These are phyloP conservation scores for Isaurus tuberculatus DNA, from an alignment of 92 coral and sea anemone genomes.

Conservation along the genomic window DNA sequence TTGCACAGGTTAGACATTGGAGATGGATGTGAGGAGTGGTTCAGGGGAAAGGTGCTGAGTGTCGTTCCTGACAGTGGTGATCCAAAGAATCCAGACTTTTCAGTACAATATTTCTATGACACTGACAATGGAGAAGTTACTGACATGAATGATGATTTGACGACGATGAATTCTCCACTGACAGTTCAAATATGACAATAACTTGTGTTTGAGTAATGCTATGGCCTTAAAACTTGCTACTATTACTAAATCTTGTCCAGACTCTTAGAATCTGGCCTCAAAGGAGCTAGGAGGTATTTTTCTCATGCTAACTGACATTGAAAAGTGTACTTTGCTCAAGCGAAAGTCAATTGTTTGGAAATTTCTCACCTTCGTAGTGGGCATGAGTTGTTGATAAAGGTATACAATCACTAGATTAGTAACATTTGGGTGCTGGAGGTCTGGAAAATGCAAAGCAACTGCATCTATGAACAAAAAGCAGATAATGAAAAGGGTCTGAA, in stretches of 20 bases:
- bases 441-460: background rate
- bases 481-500: background rate
- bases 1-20: constrained; percentile 33
- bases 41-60: constrained; percentile 35
- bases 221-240: too few relatives aligned
- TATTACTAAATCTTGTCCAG: too few relatives aligned
- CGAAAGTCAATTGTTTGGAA: background rate
- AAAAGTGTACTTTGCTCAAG: background rate
- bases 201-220: too few relatives aligned
- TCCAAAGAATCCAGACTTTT: constrained; percentile 25
- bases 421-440: background rate
- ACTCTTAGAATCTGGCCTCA: too few relatives aligned
- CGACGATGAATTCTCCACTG: constrained; percentile 27
- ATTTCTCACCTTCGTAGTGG: background rate
- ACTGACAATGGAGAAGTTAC: constrained; percentile 36
- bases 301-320: background rate
- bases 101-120: constrained; percentile 31
- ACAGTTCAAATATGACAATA: constrained; percentile 9
- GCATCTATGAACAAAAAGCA: background rate
- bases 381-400: background rate
- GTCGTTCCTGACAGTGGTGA: constrained; percentile 42
- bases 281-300: background rate
- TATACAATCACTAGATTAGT: background rate
- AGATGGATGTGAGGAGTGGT: constrained; percentile 31
- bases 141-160: constrained; percentile 35